Conservation (phyloP, 2,113 vertebrate species). For the Bettongia penicillata region DNA sequence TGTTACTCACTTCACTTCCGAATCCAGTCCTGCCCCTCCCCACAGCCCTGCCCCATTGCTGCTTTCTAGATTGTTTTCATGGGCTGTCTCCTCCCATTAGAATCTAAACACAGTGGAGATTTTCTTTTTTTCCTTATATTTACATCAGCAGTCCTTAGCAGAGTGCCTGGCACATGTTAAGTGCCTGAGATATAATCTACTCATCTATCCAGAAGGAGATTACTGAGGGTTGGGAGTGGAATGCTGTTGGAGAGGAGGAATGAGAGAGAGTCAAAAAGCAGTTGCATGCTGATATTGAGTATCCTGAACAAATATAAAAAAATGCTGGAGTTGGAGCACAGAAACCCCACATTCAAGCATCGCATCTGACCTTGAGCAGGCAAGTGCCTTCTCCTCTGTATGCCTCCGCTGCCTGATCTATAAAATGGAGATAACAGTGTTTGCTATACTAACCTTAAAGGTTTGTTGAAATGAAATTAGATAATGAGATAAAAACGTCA, state of each 20-base stretch:
- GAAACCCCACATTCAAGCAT: background rate
- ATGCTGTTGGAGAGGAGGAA: background rate
- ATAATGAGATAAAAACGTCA: background rate
- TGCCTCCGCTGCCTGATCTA: no score
- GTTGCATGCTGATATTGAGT: background rate
- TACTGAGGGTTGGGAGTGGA: background rate
- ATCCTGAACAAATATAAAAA: background rate
- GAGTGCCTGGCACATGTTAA: background rate
- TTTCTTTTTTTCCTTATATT: background rate
- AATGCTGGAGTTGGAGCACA: background rate
- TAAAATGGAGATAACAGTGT: no score
- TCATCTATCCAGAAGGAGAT: background rate
- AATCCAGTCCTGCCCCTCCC: no score
- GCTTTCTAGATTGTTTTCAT: background rate
- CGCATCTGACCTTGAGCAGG: background rate
- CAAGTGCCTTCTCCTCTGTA: background rate
- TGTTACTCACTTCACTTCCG: no score
- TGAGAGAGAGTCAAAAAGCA: background rate
- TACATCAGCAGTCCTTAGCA: background rate
- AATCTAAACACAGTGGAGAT: background rate
- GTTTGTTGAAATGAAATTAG: background rate
- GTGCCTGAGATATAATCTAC: background rate
- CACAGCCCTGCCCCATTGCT: no score
- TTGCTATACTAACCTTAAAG: background rate
- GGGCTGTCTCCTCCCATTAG: background rate